A percentile compares a stretch with the other conserved stretches of the same genome.
Evolutionary conservation across 2,797 vertebrate species (phyloP).

Genomic region (Perodicticus potto): DNA sequence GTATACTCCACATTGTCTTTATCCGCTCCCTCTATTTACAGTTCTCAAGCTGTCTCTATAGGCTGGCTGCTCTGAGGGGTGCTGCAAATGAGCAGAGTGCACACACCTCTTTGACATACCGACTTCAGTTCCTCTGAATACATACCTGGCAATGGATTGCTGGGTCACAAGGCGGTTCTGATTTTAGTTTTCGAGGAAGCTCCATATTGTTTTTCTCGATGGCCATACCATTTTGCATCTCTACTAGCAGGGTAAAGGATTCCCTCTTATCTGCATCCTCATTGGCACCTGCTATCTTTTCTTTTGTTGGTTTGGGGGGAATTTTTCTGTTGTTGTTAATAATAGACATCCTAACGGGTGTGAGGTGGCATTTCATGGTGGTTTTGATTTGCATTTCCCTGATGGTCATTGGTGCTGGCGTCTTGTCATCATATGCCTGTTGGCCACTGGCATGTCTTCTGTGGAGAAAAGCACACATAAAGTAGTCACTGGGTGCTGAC

Average conservation of each 20-base stretch:
- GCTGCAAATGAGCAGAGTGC: background rate
- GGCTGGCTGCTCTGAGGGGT: background rate
- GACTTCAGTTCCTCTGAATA: background rate
- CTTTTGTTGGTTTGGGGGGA: background rate
- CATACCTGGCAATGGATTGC: background rate
- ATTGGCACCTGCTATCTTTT: background rate
- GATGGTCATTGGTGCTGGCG: background rate
- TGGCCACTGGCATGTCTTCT: too few species aligned
- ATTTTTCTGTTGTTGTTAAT: background rate
- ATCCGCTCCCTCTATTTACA: background rate
- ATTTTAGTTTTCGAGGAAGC: background rate
- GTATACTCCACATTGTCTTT: background rate
- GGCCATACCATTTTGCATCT: background rate
- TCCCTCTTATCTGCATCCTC: background rate
- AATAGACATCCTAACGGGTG: background rate
- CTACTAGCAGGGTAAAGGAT: too few species aligned
- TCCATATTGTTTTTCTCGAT: background rate
- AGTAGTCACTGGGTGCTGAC: background rate
- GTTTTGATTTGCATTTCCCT: background rate
- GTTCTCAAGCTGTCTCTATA: too few species aligned
- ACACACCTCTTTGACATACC: background rate
- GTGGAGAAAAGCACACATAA: background rate
- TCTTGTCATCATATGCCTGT: too few species aligned
- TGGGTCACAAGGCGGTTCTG: background rate
- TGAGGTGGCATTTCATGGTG: background rate